Conservation (phyloP, 2,888 invertebrate species). For the Allophyes oxyacanthae region DNA sequence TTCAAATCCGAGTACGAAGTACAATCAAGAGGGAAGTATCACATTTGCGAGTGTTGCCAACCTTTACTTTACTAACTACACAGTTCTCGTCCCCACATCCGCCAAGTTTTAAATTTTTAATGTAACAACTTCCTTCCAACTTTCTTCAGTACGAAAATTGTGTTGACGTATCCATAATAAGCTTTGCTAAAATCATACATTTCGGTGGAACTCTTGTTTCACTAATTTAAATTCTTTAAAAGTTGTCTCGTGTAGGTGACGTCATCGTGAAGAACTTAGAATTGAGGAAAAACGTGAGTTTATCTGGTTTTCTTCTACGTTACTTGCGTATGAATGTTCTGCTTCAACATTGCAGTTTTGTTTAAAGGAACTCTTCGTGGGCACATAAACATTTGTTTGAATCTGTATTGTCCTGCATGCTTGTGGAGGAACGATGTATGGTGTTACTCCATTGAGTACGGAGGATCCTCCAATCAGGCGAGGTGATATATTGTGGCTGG, state of each 20-base stretch:
- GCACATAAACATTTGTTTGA: too few relatives aligned
- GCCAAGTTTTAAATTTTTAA: slow-evolving; percentile 44
- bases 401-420: too few relatives aligned
- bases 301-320: neutral
- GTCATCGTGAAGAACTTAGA: slow-evolving; percentile 3
- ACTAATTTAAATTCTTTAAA: slow-evolving; percentile 44
- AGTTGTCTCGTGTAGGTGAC: slow-evolving; percentile 18
- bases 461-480: too few relatives aligned
- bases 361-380: too few relatives aligned
- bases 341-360: too few relatives aligned
- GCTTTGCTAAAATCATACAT: slow-evolving; percentile 40
- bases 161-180: slow-evolving; percentile 48
- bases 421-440: too few relatives aligned
- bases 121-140: slow-evolving; percentile 41
- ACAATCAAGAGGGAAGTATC: slow-evolving; percentile 10
- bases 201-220: slow-evolving; percentile 27
- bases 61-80: slow-evolving; percentile 29
- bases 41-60: slow-evolving; percentile 14
- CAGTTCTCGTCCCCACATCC: slow-evolving; percentile 19
- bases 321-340: neutral
- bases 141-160: slow-evolving; percentile 36
- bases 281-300: neutral
- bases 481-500: too few relatives aligned
- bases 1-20: slow-evolving; percentile 8
- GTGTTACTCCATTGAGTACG: too few relatives aligned